Conservation (phyloP, 2,888 invertebrate genomes). For the Conops quadrifasciatus region DNA sequence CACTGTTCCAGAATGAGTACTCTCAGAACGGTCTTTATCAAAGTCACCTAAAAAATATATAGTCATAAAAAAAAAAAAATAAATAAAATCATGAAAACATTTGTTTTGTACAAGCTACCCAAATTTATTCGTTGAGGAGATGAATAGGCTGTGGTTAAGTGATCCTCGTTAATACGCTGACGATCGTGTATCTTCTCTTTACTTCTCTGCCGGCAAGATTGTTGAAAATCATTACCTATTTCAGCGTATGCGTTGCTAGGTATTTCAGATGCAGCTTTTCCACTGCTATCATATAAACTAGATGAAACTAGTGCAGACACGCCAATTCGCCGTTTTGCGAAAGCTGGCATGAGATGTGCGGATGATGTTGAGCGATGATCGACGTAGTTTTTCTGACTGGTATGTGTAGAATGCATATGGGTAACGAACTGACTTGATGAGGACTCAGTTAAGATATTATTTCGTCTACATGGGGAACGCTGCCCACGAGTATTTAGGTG, state of each 20-base stretch:
- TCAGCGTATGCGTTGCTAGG: too few relatives aligned
- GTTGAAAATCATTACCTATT: neutral
- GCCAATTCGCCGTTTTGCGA: conserved; percentile 59
- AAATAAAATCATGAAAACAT: neutral
- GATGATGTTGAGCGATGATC: conserved; percentile 64
- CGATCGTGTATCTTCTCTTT: conserved; percentile 33
- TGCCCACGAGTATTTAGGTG: conserved; percentile 10
- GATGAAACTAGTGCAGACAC: neutral
- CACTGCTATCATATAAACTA: conserved; percentile 17
- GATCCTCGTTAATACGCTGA: conserved; percentile 18
- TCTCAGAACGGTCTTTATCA: conserved; percentile 39
- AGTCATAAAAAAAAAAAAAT: conserved; percentile 2
- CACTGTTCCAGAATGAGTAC: conserved; percentile 18
- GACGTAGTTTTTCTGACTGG: conserved; percentile 50
- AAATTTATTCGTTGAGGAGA: conserved; percentile 71
- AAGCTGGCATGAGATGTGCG: conserved; percentile 63
- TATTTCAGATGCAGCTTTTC: conserved; percentile 3
- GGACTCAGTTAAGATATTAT: neutral
- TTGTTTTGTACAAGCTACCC: conserved; percentile 67
- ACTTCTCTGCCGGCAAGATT: conserved; percentile 24
- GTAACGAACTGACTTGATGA: too few relatives aligned
- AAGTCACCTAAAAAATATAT: conserved; percentile 36
- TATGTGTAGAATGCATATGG: conserved; percentile 31
- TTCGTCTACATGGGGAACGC: conserved; percentile 24
- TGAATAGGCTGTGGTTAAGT: neutral